A percentile compares a stretch with the other conserved stretches of the same genome.
Conservation (phyloP, 2,113 vertebrate genomes). For the Vulpes ferrilata region DNA sequence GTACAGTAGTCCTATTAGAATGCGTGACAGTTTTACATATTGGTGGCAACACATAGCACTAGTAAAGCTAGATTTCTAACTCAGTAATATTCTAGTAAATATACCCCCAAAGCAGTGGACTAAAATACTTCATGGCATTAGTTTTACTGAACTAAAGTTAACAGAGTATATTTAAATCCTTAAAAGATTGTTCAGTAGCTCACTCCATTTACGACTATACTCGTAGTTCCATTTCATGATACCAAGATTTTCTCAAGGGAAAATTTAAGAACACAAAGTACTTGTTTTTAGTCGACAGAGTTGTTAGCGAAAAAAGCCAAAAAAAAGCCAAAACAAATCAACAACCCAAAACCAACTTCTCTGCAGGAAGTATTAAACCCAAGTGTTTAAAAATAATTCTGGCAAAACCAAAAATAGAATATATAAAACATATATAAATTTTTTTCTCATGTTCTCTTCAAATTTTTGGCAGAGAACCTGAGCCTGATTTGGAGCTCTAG, state of each 20-base stretch:
- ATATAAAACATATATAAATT: background rate
- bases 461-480: background rate
- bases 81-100: slow-evolving; percentile 1
- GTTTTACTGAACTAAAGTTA: slow-evolving; percentile 24
- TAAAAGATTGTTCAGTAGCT: background rate
- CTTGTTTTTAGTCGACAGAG: slow-evolving; percentile 26
- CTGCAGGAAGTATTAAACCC: background rate
- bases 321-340: background rate
- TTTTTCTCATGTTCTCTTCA: background rate
- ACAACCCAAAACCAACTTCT: background rate
- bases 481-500: background rate
- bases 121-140: background rate
- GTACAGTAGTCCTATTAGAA: background rate
- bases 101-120: background rate
- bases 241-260: background rate
- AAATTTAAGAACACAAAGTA: slow-evolving; percentile 26
- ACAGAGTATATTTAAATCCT: background rate
- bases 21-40: background rate
- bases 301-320: background rate
- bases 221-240: background rate
- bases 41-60: background rate
- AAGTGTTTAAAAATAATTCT: background rate
- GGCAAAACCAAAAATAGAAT: background rate
- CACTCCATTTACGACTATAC: slow-evolving; percentile 9
- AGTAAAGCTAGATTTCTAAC: slow-evolving; percentile 6